phyloP scores from a whole-genome alignment of 2,113 vertebrate species.

The Alectura lathami region DNA sequence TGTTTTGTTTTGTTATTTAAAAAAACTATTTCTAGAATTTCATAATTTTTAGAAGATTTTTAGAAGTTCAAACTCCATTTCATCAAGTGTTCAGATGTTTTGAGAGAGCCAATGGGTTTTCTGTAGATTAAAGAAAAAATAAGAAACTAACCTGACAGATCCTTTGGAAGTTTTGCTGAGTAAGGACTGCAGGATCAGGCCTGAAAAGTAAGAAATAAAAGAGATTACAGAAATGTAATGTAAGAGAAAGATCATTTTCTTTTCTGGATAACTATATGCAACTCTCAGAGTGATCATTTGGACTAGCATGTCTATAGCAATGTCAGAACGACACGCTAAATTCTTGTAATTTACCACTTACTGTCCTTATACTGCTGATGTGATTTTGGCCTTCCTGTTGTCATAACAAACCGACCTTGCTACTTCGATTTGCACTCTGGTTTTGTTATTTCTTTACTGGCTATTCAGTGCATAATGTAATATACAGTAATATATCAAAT shows the following conservation, averaged over 20 bases:
- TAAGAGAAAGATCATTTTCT: neutral
- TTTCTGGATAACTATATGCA: neutral
- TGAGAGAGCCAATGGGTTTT: neutral
- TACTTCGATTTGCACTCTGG: neutral
- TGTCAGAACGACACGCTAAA: neutral
- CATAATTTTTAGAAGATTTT: neutral
- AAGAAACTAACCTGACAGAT: neutral
- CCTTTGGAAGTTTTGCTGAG: neutral
- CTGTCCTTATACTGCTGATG: neutral
- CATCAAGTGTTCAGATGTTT: neutral
- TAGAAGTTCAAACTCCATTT: neutral
- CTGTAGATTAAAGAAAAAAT: neutral
- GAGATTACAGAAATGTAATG: neutral
- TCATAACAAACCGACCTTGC: neutral
- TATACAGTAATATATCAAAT: neutral
- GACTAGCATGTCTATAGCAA: neutral
- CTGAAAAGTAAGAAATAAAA: slow-evolving; percentile 51
- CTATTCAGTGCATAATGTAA: slow-evolving; percentile 31
- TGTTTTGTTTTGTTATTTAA: too few species aligned
- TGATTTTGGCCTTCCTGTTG: neutral
- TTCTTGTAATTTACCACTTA: neutral
- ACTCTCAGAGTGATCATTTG: neutral
- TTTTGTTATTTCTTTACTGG: slow-evolving; percentile 37
- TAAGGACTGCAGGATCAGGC: slow-evolving; percentile 68
- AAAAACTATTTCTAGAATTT: neutral